A percentile compares a stretch with the other conserved stretches of the same genome.
Evolutionary conservation across 1,140 invertebrate species (phyloP).

Genomic region (Schmidtea mediterranea): DNA sequence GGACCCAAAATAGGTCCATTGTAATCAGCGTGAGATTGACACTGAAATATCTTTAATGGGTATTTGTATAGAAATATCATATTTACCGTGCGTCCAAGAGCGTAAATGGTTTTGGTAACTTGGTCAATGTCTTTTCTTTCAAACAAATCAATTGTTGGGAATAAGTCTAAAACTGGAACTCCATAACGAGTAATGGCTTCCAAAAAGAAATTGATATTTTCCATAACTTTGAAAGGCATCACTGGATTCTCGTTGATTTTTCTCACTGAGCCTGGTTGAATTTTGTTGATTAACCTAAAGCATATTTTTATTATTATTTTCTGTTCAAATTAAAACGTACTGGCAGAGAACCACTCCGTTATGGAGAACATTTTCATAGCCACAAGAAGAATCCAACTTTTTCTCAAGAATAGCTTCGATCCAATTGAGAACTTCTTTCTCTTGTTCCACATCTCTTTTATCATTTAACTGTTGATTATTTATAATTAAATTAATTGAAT

Average conservation of each 20-base stretch:
- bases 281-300: conserved; percentile 48
- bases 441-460: conserved; percentile 52
- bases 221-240: conserved; percentile 67
- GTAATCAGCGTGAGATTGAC: conserved; percentile 2
- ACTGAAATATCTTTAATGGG: background rate
- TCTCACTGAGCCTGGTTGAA: conserved; percentile 45
- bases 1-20: conserved; percentile 14
- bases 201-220: conserved; percentile 67
- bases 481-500: too few species aligned
- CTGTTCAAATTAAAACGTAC: conserved; percentile 14
- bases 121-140: conserved; percentile 17
- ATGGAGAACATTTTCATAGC: conserved; percentile 53
- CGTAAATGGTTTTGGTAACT: conserved; percentile 16
- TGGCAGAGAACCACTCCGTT: conserved; percentile 68
- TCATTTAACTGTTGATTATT: conserved; percentile 51
- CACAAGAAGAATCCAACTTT: conserved; percentile 33
- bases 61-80: background rate
- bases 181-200: conserved; percentile 39
- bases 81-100: conserved; percentile 39
- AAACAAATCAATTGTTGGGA: conserved; percentile 19
- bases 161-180: conserved; percentile 14
- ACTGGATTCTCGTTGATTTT: conserved; percentile 63
- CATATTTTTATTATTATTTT: too few species aligned
- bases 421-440: conserved; percentile 64
- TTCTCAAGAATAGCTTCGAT: conserved; percentile 57